These are phyloP conservation scores for Drosophila malerkotliana DNA, from an alignment of 1,140 invertebrate species.

Conservation along the genomic window DNA sequence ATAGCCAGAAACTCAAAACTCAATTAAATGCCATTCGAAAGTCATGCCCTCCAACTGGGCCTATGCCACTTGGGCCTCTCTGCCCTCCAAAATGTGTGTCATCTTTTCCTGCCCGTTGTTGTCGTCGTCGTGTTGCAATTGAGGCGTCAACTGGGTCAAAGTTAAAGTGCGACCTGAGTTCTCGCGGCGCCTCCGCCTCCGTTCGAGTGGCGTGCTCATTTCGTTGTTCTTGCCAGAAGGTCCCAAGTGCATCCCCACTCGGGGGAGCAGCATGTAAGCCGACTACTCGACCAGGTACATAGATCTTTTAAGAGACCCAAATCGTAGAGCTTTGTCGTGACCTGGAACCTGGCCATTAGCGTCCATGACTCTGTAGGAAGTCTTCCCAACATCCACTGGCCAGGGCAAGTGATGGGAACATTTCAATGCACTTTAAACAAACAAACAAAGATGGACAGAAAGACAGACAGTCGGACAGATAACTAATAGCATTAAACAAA, in stretches of 20 bases:
- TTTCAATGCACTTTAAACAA: constrained; percentile 33
- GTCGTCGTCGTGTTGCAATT: constrained; percentile 54
- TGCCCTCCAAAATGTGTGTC: constrained; percentile 28
- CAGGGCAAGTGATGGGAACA: constrained; percentile 40
- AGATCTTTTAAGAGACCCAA: constrained; percentile 1
- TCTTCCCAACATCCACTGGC: constrained; percentile 21
- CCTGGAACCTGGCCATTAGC: constrained; percentile 51
- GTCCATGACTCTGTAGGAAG: constrained; percentile 68
- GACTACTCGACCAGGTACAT: constrained; percentile 23
- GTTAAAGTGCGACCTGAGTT: constrained; percentile 47
- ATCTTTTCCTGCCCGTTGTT: constrained; percentile 9
- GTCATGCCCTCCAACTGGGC: constrained; percentile 49
- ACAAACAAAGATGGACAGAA: constrained; percentile 17
- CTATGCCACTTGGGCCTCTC: background rate
- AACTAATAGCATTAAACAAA: constrained; percentile 79
- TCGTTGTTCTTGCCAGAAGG: constrained; percentile 39
- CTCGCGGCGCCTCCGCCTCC: constrained; percentile 38
- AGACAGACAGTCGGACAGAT: constrained; percentile 14
- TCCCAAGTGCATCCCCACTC: constrained; percentile 39
- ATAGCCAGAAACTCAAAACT: constrained; percentile 34
- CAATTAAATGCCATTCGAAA: constrained; percentile 71
- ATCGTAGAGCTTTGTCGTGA: constrained; percentile 47
- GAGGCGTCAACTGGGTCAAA: constrained; percentile 77
- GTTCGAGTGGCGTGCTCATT: constrained; percentile 61
- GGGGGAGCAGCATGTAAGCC: constrained; percentile 45